These are phyloP conservation scores for Chouioia cunea DNA, from an alignment of 2,888 invertebrate species.

Conservation along the genomic window DNA sequence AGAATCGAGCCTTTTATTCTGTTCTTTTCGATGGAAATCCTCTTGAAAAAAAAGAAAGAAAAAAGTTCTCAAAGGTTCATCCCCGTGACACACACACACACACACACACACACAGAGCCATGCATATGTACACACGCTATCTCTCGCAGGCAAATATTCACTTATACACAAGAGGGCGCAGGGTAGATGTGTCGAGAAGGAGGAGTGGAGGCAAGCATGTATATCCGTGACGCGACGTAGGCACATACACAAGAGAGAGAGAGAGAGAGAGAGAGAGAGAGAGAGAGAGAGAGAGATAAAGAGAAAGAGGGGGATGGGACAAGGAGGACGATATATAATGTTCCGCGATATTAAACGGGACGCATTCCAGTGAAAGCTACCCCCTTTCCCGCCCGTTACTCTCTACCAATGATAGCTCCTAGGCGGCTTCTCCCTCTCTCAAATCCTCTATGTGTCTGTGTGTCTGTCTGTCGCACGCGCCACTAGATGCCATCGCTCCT, in stretches of 20 bases:
- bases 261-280: no score
- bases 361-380: constrained; percentile 66
- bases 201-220: constrained; percentile 19
- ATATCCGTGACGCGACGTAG: constrained; percentile 40
- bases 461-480: no score
- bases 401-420: constrained; percentile 5
- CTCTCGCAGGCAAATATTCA: constrained; percentile 42
- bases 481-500: no score
- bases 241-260: constrained; percentile 32
- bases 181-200: no score
- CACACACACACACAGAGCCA: neutral
- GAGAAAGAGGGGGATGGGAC: constrained; percentile 60
- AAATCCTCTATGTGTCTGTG: constrained; percentile 14
- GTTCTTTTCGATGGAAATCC: constrained; percentile 37
- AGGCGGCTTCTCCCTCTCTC: constrained; percentile 1
- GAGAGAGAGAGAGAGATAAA: no score
- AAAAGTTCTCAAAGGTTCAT: constrained; percentile 14
- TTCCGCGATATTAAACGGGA: constrained; percentile 69
- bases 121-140: no score
- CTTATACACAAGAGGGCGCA: constrained; percentile 48
- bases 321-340: constrained; percentile 68
- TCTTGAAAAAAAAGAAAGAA: neutral
- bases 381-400: constrained; percentile 55
- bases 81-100: neutral
- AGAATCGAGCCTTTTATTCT: no score